Evolutionary conservation across 2,113 vertebrate species (phyloP).

Genomic region (Octodon degus): DNA sequence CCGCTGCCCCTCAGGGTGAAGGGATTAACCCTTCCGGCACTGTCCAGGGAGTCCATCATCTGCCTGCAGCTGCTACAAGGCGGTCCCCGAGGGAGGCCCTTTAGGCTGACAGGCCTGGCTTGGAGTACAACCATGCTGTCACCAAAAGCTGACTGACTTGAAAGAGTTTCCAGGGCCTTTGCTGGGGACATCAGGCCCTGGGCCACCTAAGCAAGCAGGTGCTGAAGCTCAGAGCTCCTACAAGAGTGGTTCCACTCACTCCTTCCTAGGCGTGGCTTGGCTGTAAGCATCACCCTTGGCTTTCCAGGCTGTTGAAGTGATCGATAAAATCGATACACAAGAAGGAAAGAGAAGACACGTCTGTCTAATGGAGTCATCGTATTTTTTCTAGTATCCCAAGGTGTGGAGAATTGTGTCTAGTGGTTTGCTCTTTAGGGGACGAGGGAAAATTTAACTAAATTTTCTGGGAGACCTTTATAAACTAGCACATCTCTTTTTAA

Average conservation of each 20-base stretch:
- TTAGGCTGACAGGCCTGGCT: neutral
- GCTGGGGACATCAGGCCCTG: neutral
- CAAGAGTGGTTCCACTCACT: neutral
- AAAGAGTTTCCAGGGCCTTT: neutral
- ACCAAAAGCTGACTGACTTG: neutral
- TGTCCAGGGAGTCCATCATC: neutral
- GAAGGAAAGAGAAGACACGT: neutral
- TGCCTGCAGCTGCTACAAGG: neutral
- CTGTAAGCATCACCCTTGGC: neutral
- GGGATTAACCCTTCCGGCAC: neutral
- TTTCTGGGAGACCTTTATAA: neutral
- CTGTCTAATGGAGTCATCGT: neutral
- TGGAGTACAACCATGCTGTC: neutral
- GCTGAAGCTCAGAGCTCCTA: neutral
- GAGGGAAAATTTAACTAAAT: neutral
- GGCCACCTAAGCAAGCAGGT: neutral
- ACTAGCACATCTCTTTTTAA: neutral
- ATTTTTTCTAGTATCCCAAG: slow-evolving; percentile 10
- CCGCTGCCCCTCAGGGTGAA: neutral
- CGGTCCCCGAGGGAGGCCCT: neutral
- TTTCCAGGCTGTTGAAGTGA: slow-evolving; percentile 1
- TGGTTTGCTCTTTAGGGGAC: neutral
- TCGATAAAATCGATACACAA: neutral
- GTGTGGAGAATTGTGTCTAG: neutral
- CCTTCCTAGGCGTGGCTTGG: neutral